Conservation (phyloP, 2,797 vertebrate genomes). For the Coranthus polyacanthus region DNA sequence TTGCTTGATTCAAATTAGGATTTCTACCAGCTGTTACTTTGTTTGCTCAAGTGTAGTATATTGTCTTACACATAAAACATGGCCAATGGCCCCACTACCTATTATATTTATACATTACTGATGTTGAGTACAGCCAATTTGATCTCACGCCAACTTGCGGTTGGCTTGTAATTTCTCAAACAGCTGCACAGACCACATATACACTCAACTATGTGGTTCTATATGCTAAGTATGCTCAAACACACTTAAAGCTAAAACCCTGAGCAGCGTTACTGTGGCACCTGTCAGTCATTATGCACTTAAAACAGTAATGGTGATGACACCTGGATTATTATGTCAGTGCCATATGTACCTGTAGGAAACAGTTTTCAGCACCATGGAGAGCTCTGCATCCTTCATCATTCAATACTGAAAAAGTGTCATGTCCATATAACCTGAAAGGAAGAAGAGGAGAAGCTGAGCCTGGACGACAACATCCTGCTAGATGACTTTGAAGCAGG, state of each 20-base stretch:
- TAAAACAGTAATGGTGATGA: neutral
- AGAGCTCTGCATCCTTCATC: conserved; percentile 62
- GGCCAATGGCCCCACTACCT: conserved; percentile 6
- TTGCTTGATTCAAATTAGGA: conserved; percentile 27
- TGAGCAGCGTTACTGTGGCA: neutral
- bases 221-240: neutral
- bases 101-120: conserved; percentile 26
- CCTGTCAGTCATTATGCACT: neutral
- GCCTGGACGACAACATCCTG: conserved; percentile 90
- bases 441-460: conserved; percentile 90
- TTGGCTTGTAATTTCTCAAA: conserved; percentile 6
- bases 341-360: conserved; percentile 48
- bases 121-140: conserved; percentile 16
- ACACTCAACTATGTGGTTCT: neutral
- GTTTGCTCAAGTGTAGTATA: conserved; percentile 9
- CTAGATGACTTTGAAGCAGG: conserved; percentile 91
- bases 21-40: conserved; percentile 35
- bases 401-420: conserved; percentile 27
- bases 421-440: conserved; percentile 30
- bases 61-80: conserved; percentile 17
- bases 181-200: neutral
- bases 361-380: conserved; percentile 74
- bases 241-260: neutral
- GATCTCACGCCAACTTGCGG: conserved; percentile 27
- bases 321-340: neutral